Evolutionary conservation across 2,797 vertebrate genomes (phyloP).

Genomic region (Lutjanus campechanus): DNA sequence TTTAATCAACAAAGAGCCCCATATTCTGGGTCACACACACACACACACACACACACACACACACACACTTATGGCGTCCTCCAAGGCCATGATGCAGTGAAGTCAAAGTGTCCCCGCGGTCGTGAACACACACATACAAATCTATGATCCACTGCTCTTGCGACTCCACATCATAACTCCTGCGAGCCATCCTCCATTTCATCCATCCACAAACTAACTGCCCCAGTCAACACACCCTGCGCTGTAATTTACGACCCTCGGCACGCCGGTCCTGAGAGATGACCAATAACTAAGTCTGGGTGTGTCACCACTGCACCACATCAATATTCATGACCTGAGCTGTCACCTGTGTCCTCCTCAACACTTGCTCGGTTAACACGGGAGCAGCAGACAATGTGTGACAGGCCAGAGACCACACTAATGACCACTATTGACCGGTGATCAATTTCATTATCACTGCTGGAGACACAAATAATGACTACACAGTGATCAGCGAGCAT

Average conservation of each 20-base stretch:
- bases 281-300: slow-evolving; percentile 67
- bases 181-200: slow-evolving; percentile 40
- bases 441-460: slow-evolving; percentile 74
- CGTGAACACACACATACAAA: slow-evolving; percentile 4
- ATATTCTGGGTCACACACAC: slow-evolving; percentile 20
- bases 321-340: slow-evolving; percentile 71
- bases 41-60: slow-evolving; percentile 15
- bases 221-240: slow-evolving; percentile 47
- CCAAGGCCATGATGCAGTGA: slow-evolving; percentile 11
- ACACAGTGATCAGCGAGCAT: slow-evolving; percentile 34
- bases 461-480: slow-evolving; percentile 61
- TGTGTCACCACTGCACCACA: slow-evolving; percentile 64
- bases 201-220: slow-evolving; percentile 59
- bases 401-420: slow-evolving; percentile 37
- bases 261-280: slow-evolving; percentile 31
- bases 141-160: slow-evolving; percentile 16
- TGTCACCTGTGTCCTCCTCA: slow-evolving; percentile 52
- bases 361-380: slow-evolving; percentile 5
- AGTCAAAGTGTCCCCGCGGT: background rate
- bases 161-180: slow-evolving; percentile 57
- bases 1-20: slow-evolving; percentile 62
- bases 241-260: slow-evolving; percentile 55
- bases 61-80: background rate
- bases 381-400: slow-evolving; percentile 6
- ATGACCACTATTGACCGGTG: slow-evolving; percentile 57